These are phyloP conservation scores for Pituophis catenifer DNA, from an alignment of 2,113 vertebrate species.

Conservation along the genomic window DNA sequence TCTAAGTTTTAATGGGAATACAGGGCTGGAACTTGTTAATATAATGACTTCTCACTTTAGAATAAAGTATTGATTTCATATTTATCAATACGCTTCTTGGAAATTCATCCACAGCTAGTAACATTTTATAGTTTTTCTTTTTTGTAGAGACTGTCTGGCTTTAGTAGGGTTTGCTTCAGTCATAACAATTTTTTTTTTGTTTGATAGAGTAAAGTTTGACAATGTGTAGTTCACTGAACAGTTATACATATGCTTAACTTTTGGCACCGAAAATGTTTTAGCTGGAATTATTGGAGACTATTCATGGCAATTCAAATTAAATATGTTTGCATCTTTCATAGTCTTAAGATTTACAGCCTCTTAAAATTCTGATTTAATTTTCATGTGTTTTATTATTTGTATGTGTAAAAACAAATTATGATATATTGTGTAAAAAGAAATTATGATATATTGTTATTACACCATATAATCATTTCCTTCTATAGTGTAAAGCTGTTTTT, in stretches of 20 bases:
- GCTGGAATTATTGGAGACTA: background rate
- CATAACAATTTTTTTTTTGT: background rate
- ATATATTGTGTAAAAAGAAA: background rate
- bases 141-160: background rate
- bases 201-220: background rate
- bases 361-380: background rate
- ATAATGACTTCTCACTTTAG: background rate
- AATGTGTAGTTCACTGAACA: background rate
- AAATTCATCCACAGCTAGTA: background rate
- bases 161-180: background rate
- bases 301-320: background rate
- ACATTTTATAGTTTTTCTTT: background rate
- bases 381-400: background rate
- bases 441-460: background rate
- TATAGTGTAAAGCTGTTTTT: background rate
- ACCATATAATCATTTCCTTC: background rate
- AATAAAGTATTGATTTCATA: background rate
- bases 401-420: background rate
- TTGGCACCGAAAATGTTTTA: background rate
- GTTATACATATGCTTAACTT: background rate
- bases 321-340: background rate
- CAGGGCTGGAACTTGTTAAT: background rate
- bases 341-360: background rate
- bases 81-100: background rate
- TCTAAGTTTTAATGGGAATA: background rate